Evolutionary conservation across 2,797 vertebrate genomes (phyloP).

Genomic region (Aeoliscus strigatus): DNA sequence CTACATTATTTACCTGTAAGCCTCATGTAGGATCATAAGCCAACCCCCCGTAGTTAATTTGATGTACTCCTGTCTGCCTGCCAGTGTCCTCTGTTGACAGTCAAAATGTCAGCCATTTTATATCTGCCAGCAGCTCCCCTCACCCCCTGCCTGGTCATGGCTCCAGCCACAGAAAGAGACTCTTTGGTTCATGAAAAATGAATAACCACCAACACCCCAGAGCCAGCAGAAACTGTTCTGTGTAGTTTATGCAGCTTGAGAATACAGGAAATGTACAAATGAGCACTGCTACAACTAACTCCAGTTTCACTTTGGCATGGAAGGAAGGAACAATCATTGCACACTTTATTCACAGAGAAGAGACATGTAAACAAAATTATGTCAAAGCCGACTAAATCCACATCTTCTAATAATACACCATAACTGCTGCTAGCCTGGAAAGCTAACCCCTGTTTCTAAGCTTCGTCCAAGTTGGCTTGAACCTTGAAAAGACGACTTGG

Average conservation of each 20-base stretch:
- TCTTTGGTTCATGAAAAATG: conserved; percentile 49
- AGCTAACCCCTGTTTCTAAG: conserved; percentile 59
- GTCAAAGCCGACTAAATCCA: conserved; percentile 21
- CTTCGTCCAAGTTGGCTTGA: conserved; percentile 60
- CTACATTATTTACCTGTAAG: conserved; percentile 1
- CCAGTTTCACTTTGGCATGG: conserved; percentile 51
- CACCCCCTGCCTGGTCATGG: conserved; percentile 56
- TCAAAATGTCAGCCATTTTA: conserved; percentile 76
- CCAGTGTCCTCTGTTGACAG: conserved; percentile 64
- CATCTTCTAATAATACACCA: conserved; percentile 14
- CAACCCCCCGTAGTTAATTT: background rate
- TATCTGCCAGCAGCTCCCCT: conserved; percentile 58
- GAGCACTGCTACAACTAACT: conserved; percentile 49
- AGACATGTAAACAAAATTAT: conserved; percentile 18
- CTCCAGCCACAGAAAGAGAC: conserved; percentile 43
- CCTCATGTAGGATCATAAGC: background rate
- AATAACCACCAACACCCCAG: conserved; percentile 40
- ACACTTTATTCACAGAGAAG: conserved; percentile 48
- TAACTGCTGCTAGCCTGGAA: conserved; percentile 45
- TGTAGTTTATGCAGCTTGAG: conserved; percentile 48
- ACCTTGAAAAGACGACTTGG: conserved; percentile 50
- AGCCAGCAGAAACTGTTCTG: conserved; percentile 20
- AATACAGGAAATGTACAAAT: conserved; percentile 60
- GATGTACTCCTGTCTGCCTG: conserved; percentile 9
- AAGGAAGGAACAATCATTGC: conserved; percentile 38